Base-by-base conservation (phyloP, 2,888 invertebrate species). In the Argyra leucocephala region DNA sequence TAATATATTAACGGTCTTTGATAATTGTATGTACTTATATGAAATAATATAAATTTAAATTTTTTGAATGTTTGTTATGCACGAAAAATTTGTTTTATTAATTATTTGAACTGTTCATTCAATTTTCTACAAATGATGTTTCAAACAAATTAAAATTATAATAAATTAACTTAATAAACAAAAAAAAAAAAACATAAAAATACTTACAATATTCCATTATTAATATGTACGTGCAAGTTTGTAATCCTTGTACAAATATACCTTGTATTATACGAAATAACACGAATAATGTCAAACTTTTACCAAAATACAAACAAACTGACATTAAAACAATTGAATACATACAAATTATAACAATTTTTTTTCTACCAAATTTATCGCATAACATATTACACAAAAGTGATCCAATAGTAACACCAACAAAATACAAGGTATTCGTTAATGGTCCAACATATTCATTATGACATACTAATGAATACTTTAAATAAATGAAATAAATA, bases 171-270 rank as follows among this genome's bases (percentile, higher is more conserved):
- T 31, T 10, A 31, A 6, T 31, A 12, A 31, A 31, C 9, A 31
- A 6, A 31, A 31, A 31, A 31, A 31, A 31, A 31, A 31, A 31
- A 31, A 6, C 7, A 31, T 2, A 31, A 31, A 26, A 26, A 26
- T 48, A 48, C 48, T 48, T 48, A 48, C 81, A 82, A 10, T 82
- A 73, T 71, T 84, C 83, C 74, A 83, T 73, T 57, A 81, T 78
- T 57, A 83, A 73, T 7, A 81, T 78, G 68, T 81, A 83, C 1
- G 81, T 80, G 9, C 81, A 78, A 57, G 78, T 81, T 68, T 83
- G 83, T 61, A 83, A 70, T n/a, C 83, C 81, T 76, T 81, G 81
- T 10, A 80, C 75, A 65, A 81, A 81, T 60, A 81, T 74, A 57
- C 81, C 81, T 69, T 81, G 81, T 9, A 80, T 68, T 57, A 76